Evolutionary conservation across 2,113 vertebrate genomes (phyloP), one percentile per base, ranked within the genome.

Genomic region (Phylloscopus trochiloides): DNA sequence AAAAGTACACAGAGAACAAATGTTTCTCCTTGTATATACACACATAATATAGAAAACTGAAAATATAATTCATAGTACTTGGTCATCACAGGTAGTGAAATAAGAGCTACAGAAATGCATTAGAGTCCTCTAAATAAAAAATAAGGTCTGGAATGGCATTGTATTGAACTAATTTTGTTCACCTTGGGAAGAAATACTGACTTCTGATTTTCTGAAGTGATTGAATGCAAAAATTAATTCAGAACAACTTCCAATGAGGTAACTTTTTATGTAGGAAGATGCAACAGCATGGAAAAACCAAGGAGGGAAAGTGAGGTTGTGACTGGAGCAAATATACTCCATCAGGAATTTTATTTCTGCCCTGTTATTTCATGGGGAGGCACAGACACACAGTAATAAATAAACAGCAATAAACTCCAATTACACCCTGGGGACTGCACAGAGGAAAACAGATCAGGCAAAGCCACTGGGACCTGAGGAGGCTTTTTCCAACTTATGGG

Each of bases 61-160:
- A 96, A 90, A 73, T 34, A 42, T 82, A 34, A 90, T 74, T 94
- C 48, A 55, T 63, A 47, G n/a, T 55, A 34, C 24, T 45, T 48
- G 47, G 34, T 82, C 77, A 67, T 80, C 57, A 59, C 66, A 79
- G 36, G 47, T 28, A 68, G 22, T 66, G 34, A 94, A 91, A 79
- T 90, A 70, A 52, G 52, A 92, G 67, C 72, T 77, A 90, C 43
- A 83, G 82, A 96, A 95, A 96, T 94, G 92, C 72, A 45, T 85
- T 54, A 14, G 17, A 71, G 20, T 66, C 38, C 66, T 94, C 38
- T 65, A 73, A 73, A 88, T 68, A 7, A 28, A 73, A 73, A 31
- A 57, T 22, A 63, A 48, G 32, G 43, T 59, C 59, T 57, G 70
- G 31, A 65, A 12, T 45, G 74, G 34, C 54, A 80, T 36, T 79